Evolutionary conservation across 2,797 vertebrate species (phyloP).

Genomic region (Pipistrellus pygmaeus): DNA sequence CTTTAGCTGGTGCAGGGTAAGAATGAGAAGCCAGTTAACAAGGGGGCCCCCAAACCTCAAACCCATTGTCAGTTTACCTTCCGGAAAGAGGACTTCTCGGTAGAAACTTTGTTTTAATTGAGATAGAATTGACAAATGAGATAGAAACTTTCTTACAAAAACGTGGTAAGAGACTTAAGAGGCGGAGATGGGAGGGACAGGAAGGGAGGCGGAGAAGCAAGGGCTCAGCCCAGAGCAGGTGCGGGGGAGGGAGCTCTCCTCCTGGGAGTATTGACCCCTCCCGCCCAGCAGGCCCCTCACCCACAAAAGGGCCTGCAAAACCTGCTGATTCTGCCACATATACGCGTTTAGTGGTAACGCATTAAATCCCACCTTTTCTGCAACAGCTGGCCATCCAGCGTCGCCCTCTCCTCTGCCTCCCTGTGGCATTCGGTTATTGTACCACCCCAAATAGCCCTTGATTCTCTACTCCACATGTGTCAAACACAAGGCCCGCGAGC

Average conservation of each 20-base stretch:
- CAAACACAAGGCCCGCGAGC: no score
- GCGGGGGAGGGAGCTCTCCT: neutral
- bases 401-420: neutral
- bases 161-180: neutral
- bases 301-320: neutral
- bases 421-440: neutral
- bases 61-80: neutral
- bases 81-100: neutral
- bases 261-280: neutral
- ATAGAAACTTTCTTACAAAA: slow-evolving; percentile 12
- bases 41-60: neutral
- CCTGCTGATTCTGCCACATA: neutral
- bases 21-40: neutral
- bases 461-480: neutral
- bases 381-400: neutral
- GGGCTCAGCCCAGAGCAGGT: fast-evolving
- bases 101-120: slow-evolving; percentile 21
- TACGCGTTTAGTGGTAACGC: neutral
- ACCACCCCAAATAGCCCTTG: neutral
- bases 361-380: neutral
- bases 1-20: neutral
- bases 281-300: neutral
- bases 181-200: neutral
- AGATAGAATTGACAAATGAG: neutral
- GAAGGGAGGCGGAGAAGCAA: neutral